Base-by-base conservation (phyloP, 2,113 vertebrate genomes). In the Rhinoderma darwinii region DNA sequence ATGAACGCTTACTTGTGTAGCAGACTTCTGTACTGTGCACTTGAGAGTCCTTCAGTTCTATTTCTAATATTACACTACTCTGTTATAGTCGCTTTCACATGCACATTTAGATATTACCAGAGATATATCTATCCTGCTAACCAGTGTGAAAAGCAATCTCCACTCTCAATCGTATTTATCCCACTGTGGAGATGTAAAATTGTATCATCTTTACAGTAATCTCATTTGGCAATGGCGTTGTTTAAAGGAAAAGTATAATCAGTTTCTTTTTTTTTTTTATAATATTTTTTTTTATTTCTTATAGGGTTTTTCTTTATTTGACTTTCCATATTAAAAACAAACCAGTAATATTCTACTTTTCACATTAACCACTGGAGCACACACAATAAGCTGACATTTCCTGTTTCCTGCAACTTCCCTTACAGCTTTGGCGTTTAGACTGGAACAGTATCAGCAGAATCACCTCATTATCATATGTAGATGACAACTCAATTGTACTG, bases 111-210 rank as follows among this genome's bases (percentile, higher is more conserved):
- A 77, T 27, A 47, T 44, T 43, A 43, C 73, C 43, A 47, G n/a
- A 35, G 68, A 41, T 25, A 25, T 41, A 2, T 76, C 74, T 77
- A 4, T 77, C 27, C 18, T 78, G 75, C 20, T 32, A 32, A 32
- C 75, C 54, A 78, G 47, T 35, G 47, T 51, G 35, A 51, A 78
- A 78, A 35, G 30, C 47, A 32, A 72, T 72, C 68, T 72, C 32
- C 68, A 72, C 9, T 70, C 35, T 41, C n/a, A n/a, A 20, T 25
- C 37, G 5, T 37, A 25, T 41, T 8, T 5, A 10, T 59, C 56
- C 25, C 5, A 59, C 56, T 59, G 7, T 25, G 56, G 7, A n/a
- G 6, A n/a, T 59, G 56, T 56, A 1, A 56, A 9, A 56, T 22
- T 56, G 22, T 30, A 27, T 56, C 44, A 11, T 47, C 5, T 6